These are phyloP conservation scores for Chrysopa pallens DNA, from an alignment of 1,140 invertebrate species.

Conservation along the genomic window DNA sequence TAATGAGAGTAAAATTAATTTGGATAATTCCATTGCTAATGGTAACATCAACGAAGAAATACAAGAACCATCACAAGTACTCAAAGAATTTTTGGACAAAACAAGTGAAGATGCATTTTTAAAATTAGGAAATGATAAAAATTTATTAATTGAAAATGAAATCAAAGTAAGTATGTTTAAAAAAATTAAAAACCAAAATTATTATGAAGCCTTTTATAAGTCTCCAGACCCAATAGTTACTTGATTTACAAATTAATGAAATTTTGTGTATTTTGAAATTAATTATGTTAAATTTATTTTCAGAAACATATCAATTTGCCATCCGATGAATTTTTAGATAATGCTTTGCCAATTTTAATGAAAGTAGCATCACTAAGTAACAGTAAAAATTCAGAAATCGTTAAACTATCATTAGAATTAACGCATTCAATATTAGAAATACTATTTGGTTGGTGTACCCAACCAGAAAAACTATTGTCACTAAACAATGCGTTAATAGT, in stretches of 20 bases:
- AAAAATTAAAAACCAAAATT: no score
- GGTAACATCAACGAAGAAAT: conserved; percentile 13
- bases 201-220: no score
- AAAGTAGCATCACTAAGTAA: conserved; percentile 37
- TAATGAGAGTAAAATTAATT: conserved; percentile 9
- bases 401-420: conserved; percentile 28
- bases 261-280: background rate
- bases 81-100: conserved; percentile 7
- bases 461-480: conserved; percentile 25
- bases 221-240: no score
- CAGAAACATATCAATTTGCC: conserved; percentile 11
- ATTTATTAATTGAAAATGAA: conserved; percentile 24
- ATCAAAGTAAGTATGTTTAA: conserved; percentile 25
- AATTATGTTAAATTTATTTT: conserved; percentile 3
- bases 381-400: conserved; percentile 29
- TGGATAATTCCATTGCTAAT: conserved; percentile 10
- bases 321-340: conserved; percentile 23
- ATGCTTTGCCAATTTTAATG: conserved; percentile 30
- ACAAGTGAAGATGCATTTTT: conserved; percentile 12
- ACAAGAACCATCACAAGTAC: conserved; percentile 15
- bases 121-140: conserved; percentile 26
- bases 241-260: conserved; percentile 14
- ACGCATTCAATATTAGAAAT: conserved; percentile 36
- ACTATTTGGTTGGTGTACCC: conserved; percentile 33
- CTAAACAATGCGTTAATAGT: conserved; percentile 47